phyloP scores from a whole-genome alignment of 2,797 vertebrate species.

The Buphagus erythrorhynchus region DNA sequence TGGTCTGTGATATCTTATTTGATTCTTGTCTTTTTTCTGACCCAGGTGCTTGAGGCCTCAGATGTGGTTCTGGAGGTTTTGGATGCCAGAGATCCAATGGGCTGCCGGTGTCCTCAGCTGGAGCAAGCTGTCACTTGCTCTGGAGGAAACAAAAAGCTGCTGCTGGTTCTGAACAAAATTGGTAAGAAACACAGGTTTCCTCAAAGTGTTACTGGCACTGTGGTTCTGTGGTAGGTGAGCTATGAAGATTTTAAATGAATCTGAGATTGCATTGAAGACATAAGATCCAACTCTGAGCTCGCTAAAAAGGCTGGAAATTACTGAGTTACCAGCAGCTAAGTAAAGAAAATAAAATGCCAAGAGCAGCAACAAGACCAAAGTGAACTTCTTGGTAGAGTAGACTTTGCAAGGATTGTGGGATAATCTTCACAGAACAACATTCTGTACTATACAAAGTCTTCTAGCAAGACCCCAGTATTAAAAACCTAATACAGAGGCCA shows the following conservation, averaged over 20 bases:
- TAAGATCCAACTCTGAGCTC: conserved; percentile 84
- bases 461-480: background rate
- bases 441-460: background rate
- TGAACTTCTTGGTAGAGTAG: background rate
- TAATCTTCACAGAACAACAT: background rate
- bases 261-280: conserved; percentile 72
- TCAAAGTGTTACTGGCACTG: background rate
- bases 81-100: conserved; percentile 94
- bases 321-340: background rate
- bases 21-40: background rate
- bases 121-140: conserved; percentile 85
- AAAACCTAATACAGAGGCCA: background rate
- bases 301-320: background rate
- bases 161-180: conserved; percentile 92
- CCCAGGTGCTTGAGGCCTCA: conserved; percentile 89
- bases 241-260: conserved; percentile 67
- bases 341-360: background rate
- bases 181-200: conserved; percentile 76
- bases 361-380: background rate
- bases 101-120: conserved; percentile 90
- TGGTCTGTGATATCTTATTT: background rate
- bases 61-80: conserved; percentile 92
- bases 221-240: conserved; percentile 42
- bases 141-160: conserved; percentile 84
- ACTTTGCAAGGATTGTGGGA: background rate